Evolutionary conservation across 2,113 vertebrate genomes (phyloP), one percentile per base, ranked within the genome.

Genomic region (Gallinago undulata): DNA sequence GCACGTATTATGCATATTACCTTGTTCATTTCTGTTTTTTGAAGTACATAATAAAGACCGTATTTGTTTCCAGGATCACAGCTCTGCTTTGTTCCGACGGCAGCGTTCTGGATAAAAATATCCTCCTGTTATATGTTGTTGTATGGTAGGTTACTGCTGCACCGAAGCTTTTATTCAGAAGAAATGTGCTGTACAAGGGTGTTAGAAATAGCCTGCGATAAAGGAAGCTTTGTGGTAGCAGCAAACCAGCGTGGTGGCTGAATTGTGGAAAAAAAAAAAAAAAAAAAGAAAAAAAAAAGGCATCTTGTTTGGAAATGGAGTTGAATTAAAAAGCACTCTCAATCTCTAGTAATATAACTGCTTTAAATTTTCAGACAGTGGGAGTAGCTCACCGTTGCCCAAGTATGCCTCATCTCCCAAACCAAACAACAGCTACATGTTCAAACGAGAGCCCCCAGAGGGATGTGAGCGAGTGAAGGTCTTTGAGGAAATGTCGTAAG

Each of bases 361-460:
- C 95, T 98, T 97, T 98, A 98, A 98, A 96, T 98, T 98, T 98
- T 94, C 98, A 99, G 99, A 99, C 96, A 98, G 98, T 96, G 98
- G 99, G 95, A 99, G 98, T 98, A 99, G 98, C 97, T 99, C 99
- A 97, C 99, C 99, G 96, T 98, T 99, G 80, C 99, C 99, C 97
- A 99, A 99, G 98, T 99, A 99, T 94, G 99, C 99, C 97, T 99
- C 99, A 74, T 99, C 99, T 96, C 99, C 99, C 97, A 99, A 99
- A 98, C 99, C 99, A 88, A 99, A 99, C 99, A 99, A 99, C 99
- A 99, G 99, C 98, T 99, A 99, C 98, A 99, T 99, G 98, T 99
- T 99, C 98, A 99, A 99, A 98, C 98, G 99, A 78, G 99, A 99
- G 97, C 99, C 99, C 97, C 99, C 99, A 78, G 99, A 99, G 98